These are phyloP conservation scores for Drosophila nr. perissopoda DNA, from an alignment of 2,888 invertebrate species.

Conservation along the genomic window DNA sequence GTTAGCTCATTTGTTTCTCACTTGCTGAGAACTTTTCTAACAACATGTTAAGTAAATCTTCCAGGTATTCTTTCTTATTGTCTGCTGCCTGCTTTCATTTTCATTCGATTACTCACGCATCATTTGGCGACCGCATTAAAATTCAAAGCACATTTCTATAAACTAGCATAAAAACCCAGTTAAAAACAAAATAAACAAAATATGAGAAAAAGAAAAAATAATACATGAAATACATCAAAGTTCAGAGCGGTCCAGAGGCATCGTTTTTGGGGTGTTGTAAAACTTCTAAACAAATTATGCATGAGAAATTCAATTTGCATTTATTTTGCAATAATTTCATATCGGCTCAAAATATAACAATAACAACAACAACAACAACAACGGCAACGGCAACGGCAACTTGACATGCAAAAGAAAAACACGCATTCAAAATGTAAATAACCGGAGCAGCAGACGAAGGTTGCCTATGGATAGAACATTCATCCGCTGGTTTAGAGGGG, in stretches of 20 bases:
- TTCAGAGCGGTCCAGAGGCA: conserved; percentile 35
- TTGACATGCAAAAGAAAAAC: conserved; percentile 55
- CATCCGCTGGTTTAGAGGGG: background rate
- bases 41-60: conserved; percentile 29
- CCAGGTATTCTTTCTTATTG: conserved; percentile 13
- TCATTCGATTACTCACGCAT: conserved; percentile 53
- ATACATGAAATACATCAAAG: conserved; percentile 68
- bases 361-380: conserved; percentile 44
- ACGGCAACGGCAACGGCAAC: conserved; percentile 38
- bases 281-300: conserved; percentile 78
- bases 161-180: conserved; percentile 36
- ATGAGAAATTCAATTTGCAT: conserved; percentile 81
- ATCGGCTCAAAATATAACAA: conserved; percentile 62
- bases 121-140: conserved; percentile 63
- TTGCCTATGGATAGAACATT: conserved; percentile 6
- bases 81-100: conserved; percentile 32
- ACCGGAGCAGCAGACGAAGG: conserved; percentile 27
- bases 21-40: conserved; percentile 10
- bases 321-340: conserved; percentile 81
- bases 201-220: background rate
- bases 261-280: conserved; percentile 42
- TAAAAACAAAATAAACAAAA: conserved; percentile 27
- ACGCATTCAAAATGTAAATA: conserved; percentile 66
- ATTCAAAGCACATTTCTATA: conserved; percentile 69
- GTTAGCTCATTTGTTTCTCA: background rate